phyloP scores from a whole-genome alignment of 2,888 invertebrate species.

The Vanessa cardui region DNA sequence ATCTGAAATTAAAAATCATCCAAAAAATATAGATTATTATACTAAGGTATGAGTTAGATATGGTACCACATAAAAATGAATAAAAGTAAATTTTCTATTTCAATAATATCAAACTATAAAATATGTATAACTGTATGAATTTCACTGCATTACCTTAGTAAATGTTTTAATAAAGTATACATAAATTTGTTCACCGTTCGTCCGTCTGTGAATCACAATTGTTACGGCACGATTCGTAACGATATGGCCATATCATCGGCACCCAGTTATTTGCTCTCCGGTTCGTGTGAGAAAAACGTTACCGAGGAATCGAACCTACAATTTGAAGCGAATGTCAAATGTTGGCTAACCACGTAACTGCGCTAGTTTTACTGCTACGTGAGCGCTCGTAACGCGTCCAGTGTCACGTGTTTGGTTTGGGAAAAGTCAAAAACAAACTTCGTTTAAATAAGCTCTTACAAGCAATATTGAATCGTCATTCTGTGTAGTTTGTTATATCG shows the following conservation, averaged over 20 bases:
- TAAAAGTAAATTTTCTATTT: too few species aligned
- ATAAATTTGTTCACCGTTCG: background rate
- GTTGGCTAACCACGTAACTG: conserved; percentile 58
- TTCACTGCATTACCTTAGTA: too few species aligned
- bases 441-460: too few species aligned
- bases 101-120: too few species aligned
- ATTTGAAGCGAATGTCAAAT: conserved; percentile 78
- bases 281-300: conserved; percentile 80
- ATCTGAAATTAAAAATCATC: too few species aligned
- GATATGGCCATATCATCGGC: conserved; percentile 76
- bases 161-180: too few species aligned
- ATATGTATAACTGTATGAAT: too few species aligned
- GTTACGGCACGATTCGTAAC: conserved; percentile 59
- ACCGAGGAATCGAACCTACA: conserved; percentile 65
- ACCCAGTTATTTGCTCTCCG: conserved; percentile 78
- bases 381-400: conserved; percentile 32
- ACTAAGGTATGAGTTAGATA: too few species aligned
- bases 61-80: too few species aligned
- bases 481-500: background rate
- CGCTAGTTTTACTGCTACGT: conserved; percentile 39
- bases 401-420: conserved; percentile 58
- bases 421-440: too few species aligned
- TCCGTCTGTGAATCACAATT: conserved; percentile 18
- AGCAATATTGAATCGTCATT: too few species aligned
- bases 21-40: too few species aligned